Evolutionary conservation across 2,888 invertebrate genomes (phyloP), one percentile per base, ranked within the genome.

Genomic region (Thereva unica): DNA sequence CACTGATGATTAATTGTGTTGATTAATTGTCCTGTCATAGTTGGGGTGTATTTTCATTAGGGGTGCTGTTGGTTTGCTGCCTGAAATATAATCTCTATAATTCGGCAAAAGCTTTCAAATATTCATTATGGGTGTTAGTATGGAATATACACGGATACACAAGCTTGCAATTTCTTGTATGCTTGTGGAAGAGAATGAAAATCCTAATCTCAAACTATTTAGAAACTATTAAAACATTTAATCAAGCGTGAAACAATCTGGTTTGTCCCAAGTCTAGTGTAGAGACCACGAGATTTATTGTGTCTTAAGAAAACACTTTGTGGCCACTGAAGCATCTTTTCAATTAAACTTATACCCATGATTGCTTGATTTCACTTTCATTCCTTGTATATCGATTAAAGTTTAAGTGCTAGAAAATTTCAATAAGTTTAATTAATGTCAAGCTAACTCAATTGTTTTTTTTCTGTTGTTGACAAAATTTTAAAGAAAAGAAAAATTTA

Each of bases 201-300:
- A 23, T 23, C 23, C 23, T 23, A 23, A 23, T 23, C 23, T 23
- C 8, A 64, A 69, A 69, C 69, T 69, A 69, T 69, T 69, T 64
- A 4, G 41, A 69, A 67, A 67, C 69, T 69, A 69, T 69, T 69
- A 69, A 67, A 69, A 56, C 56, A 64, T 65, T 65, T 56, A 69
- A 69, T 69, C 69, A 69, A 67, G 66, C 69, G 63, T 69, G 61
- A 69, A 69, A 67, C 69, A 67, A 69, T 63, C 50, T 67, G 63
- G 61, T 50, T 56, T 55, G 45, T 41, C 5, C 23, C 5, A 52
- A n/a, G 47, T 23, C 23, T 23, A 23, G 38, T 52, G 67, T 40
- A 56, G 41, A 53, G 37, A 44, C 9, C 53, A 35, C 12, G 42
- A 69, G 69, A 69, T 69, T 69, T 69, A 69, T 69, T 1, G 23